Evolutionary conservation across 2,888 invertebrate genomes (phyloP).

Genomic region (Pterostichus niger): DNA sequence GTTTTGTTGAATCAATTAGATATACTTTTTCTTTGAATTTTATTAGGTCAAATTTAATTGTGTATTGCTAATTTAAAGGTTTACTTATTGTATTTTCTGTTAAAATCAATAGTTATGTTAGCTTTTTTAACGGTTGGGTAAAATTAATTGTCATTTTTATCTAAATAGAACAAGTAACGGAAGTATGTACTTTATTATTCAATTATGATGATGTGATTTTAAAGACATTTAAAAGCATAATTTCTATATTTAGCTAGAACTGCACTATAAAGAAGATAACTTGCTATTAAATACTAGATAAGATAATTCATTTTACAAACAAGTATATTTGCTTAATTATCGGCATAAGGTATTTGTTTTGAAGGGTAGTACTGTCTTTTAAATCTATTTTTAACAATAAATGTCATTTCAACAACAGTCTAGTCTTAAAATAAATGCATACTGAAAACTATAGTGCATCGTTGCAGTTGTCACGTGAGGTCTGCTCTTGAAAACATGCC

Average conservation of each 20-base stretch:
- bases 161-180: slow-evolving; percentile 34
- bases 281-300: not conserved
- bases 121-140: not conserved
- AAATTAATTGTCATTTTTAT: slow-evolving; percentile 18
- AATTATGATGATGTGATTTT: slow-evolving; percentile 30
- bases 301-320: not conserved
- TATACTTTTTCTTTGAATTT: not conserved
- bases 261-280: not conserved
- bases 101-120: slow-evolving; percentile 20
- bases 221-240: not conserved
- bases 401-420: slow-evolving; percentile 21
- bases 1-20: not conserved
- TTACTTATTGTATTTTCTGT: slow-evolving; percentile 5
- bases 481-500: slow-evolving; percentile 17
- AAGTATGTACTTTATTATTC: slow-evolving; percentile 29
- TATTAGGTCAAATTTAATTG: not conserved
- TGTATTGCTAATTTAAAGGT: not conserved
- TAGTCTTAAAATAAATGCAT: slow-evolving; percentile 55
- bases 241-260: not conserved
- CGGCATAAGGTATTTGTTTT: not conserved
- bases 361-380: not conserved
- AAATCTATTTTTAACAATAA: slow-evolving; percentile 22
- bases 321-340: too few species aligned
- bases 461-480: slow-evolving; percentile 22
- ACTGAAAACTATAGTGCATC: slow-evolving; percentile 32